Evolutionary conservation across 2,888 invertebrate species (phyloP).

Genomic region (Philereme vetulata): DNA sequence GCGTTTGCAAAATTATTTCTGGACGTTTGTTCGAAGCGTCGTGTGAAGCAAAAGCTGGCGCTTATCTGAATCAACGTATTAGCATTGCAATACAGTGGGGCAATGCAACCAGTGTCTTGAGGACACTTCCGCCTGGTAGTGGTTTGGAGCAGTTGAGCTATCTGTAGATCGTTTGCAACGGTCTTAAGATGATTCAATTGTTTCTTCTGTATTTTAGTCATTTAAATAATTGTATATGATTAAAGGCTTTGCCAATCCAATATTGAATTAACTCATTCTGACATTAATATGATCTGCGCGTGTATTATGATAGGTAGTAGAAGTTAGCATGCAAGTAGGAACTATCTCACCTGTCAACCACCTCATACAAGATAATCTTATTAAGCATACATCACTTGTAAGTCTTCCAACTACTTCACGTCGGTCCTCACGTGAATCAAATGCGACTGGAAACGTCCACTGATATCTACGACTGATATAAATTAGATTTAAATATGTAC

Average conservation of each 20-base stretch:
- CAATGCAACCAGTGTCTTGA: too few species aligned
- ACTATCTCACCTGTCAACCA: conserved; percentile 37
- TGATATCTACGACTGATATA: conserved; percentile 35
- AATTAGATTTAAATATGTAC: conserved; percentile 36
- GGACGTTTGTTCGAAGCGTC: too few species aligned
- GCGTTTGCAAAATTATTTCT: too few species aligned
- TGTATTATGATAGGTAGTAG: background rate
- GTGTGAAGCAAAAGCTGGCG: too few species aligned
- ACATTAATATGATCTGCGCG: background rate
- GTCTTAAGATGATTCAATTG: too few species aligned
- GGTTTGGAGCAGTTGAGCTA: too few species aligned
- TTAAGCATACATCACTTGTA: conserved; percentile 48
- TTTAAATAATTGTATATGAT: too few species aligned
- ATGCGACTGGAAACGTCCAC: conserved; percentile 8
- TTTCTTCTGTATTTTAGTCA: too few species aligned
- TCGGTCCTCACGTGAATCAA: conserved; percentile 34
- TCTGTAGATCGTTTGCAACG: too few species aligned
- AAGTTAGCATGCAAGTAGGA: conserved; percentile 14
- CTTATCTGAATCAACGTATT: too few species aligned
- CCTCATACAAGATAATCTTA: conserved; percentile 47
- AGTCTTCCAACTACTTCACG: conserved; percentile 49
- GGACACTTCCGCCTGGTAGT: too few species aligned
- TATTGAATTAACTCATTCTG: background rate
- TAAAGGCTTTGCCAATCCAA: background rate
- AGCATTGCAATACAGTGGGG: too few species aligned